Evolutionary conservation across 2,797 vertebrate species (phyloP).

Genomic region (Clarias platycephalus): DNA sequence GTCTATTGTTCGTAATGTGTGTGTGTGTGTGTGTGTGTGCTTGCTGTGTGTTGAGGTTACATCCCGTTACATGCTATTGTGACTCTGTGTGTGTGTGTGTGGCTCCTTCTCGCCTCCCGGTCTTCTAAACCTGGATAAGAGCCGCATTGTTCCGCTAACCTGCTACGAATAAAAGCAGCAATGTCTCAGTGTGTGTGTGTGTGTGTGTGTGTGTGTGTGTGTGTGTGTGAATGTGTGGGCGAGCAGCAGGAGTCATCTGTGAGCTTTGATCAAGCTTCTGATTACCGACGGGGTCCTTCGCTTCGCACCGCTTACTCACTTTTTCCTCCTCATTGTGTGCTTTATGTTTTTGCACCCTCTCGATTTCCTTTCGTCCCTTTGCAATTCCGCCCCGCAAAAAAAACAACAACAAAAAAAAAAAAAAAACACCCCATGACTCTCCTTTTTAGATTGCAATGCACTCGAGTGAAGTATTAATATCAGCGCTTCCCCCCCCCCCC

Average conservation of each 20-base stretch:
- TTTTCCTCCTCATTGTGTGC: not conserved
- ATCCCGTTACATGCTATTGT: constrained; percentile 14
- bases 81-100: not conserved
- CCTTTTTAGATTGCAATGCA: not conserved
- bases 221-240: not conserved
- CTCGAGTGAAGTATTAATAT: not conserved
- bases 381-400: not conserved
- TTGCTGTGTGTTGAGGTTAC: constrained; percentile 25
- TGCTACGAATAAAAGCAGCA: constrained; percentile 11
- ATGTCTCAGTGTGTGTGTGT: not conserved
- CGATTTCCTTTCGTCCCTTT: not conserved
- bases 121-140: constrained; percentile 29
- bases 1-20: constrained; percentile 29
- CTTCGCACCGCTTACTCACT: constrained; percentile 1
- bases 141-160: constrained; percentile 31
- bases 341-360: constrained; percentile 10
- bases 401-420: too few species aligned
- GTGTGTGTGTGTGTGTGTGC: constrained; percentile 33
- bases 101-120: constrained; percentile 9
- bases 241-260: constrained; percentile 14
- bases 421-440: not conserved
- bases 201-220: not conserved
- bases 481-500: too few species aligned
- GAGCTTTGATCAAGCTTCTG: constrained; percentile 8
- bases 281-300: not conserved